Percentiles rank a stretch among this genome's conserved stretches.
Evolutionary conservation across 2,888 invertebrate genomes (phyloP).

Genomic region (Phortica okadai): DNA sequence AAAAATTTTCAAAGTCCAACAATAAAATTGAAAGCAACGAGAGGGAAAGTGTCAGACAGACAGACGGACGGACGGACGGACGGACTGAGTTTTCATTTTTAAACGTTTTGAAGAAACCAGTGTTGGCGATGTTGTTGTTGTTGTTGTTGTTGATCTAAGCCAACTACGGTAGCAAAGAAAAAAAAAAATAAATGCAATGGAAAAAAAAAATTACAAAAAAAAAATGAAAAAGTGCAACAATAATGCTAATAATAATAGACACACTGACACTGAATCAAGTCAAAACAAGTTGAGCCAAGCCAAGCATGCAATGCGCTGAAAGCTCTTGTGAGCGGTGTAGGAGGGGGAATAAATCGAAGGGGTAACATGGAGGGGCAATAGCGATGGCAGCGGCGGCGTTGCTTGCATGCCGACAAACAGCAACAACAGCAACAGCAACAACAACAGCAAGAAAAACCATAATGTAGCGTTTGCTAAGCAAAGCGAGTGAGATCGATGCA

Average conservation of each 20-base stretch:
- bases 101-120: conserved; percentile 27
- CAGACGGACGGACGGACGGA: conserved; percentile 27
- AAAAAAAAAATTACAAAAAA: conserved; percentile 14
- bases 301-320: conserved; percentile 45
- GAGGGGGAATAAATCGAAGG: background rate
- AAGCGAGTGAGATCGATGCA: conserved; percentile 20
- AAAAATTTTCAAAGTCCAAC: conserved; percentile 25
- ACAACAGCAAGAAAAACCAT: conserved; percentile 19
- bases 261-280: conserved; percentile 71
- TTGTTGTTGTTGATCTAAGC: conserved; percentile 25
- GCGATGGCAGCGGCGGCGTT: conserved; percentile 23
- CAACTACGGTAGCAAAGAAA: conserved; percentile 26
- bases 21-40: conserved; percentile 72
- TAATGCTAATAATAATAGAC: conserved; percentile 70
- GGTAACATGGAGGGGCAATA: conserved; percentile 30
- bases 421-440: conserved; percentile 28
- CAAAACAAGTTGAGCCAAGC: conserved; percentile 39
- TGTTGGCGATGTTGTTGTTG: conserved; percentile 34
- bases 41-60: conserved; percentile 69
- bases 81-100: conserved; percentile 60
- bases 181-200: conserved; percentile 5
- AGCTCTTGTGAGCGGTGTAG: conserved; percentile 12
- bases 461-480: background rate
- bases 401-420: conserved; percentile 27
- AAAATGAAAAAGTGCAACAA: conserved; percentile 55